Evolutionary conservation across 2,888 invertebrate species (phyloP), one percentile per base, ranked within the genome.

Genomic region (Dynastes hyllus): DNA sequence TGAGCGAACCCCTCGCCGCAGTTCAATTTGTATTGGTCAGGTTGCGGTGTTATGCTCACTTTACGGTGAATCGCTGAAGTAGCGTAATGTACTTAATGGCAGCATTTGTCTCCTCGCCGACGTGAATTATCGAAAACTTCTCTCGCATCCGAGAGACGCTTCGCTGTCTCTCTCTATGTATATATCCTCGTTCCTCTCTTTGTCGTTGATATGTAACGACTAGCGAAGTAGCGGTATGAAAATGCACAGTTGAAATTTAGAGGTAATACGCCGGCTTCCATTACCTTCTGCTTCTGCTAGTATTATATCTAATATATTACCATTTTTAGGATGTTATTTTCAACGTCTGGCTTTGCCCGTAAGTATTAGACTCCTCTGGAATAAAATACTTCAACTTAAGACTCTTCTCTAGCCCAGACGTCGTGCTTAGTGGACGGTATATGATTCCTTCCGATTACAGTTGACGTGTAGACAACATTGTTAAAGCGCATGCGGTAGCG

Each of bases 11-110:
- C 71, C 78, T 29, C 58, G 78, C 81, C 81, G 81, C 82, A 82
- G 81, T 81, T 81, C 83, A 82, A 83, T 83, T 83, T 83, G 82
- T 81, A 81, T 77, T 79, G 81, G 81, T 81, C 79, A 79, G 80
- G 55, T 76, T 82, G 81, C 81, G 82, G 80, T 81, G 78, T 73
- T 79, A 71, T 32, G 78, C 76, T 80, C 76, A 81, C 79, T 81
- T 77, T 79, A 75, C 61, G 69, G 76, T 70, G 79, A 81, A 82
- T 80, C 80, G 82, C 79, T 80, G 79, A 77, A 79, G 78, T 80
- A 79, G 78, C 81, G 61, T 77, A 81, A 79, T 78, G 76, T 77
- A 80, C 78, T 82, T 79, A 81, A 81, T 78, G 73, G 65, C 9
- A n/a, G 65, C 66, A 76, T 76, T 76, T 76, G 66, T 76, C 76